Evolutionary conservation across 2,797 vertebrate genomes (phyloP), one percentile per base, ranked within the genome.

Genomic region (Pantherophis vulpinus): DNA sequence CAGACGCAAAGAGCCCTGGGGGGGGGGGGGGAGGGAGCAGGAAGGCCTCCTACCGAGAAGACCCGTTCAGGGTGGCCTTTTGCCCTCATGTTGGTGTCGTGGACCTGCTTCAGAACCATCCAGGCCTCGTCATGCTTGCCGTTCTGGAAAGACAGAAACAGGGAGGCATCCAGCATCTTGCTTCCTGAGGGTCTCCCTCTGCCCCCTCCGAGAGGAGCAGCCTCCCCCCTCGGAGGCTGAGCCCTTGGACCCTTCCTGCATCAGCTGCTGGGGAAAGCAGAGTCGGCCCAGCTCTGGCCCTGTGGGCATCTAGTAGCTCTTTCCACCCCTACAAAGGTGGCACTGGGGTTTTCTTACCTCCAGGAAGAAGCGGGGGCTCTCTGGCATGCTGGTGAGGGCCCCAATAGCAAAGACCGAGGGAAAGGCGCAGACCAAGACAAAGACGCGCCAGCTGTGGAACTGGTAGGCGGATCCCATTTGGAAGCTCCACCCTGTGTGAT

Each of bases 401-500:
- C 97, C 99, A 1, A 99, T 99, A 97, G 99, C 99, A 1, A 99
- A 99, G 91, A 99, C 99, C 0, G 99, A 97, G 37, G 99, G 99
- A 91, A 99, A 99, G 94, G 99, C 99, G 91, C 99, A 99, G 95
- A 99, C 99, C 91, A 99, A 96, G 47, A 99, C 99, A 12, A 99
- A 99, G 90, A 99, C 99, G 37, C 99, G 98, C 99, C 99, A 99
- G 98, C 99, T 99, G 97, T 99, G 99, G 98, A 99, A 99, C 96
- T 99, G 99, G 96, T 99, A 99, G 0, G 99, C 99, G 0, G 99
- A 99, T 93, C 99, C 99, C 99, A 99, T 99, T 98, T 99, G 99
- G 97, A 99, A 99, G 94, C 99, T 99, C 99, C 99, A 99, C n/a
- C 99, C 99, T 99, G 59, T 0, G 47, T 63, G 29, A 3, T 1